These are phyloP conservation scores for Prionace glauca DNA, from an alignment of 2,797 vertebrate species.

Conservation along the genomic window DNA sequence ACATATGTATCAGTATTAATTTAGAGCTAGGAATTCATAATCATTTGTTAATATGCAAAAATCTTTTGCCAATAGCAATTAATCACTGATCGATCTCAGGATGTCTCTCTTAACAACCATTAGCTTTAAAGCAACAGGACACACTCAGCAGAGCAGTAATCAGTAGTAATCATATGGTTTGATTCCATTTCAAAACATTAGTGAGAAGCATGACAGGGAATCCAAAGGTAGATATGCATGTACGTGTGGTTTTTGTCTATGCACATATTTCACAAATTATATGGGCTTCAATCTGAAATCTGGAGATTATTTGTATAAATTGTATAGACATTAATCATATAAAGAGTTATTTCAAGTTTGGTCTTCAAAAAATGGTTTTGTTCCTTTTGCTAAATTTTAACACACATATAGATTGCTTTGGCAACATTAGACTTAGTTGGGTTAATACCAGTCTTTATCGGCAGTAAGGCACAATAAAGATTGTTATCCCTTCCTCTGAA, in stretches of 20 bases:
- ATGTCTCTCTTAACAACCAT: background rate
- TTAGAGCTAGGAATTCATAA: background rate
- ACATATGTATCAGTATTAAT: background rate
- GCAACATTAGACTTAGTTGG: too few species aligned
- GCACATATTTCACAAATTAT: background rate
- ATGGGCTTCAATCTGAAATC: background rate
- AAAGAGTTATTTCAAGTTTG: background rate
- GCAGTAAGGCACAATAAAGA: too few species aligned
- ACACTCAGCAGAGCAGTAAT: background rate
- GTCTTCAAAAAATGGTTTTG: too few species aligned
- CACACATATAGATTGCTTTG: too few species aligned
- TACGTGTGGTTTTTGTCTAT: background rate
- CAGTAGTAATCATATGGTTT: background rate
- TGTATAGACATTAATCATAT: background rate
- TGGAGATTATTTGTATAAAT: background rate
- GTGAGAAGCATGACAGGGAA: background rate
- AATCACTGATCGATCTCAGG: background rate
- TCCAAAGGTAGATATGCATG: background rate
- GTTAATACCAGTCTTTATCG: too few species aligned
- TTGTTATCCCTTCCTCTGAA: too few species aligned
- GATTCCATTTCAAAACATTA: background rate
- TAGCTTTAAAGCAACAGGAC: background rate
- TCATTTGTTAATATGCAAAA: background rate
- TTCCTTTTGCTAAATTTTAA: too few species aligned
- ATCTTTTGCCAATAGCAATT: background rate